phyloP scores from a whole-genome alignment of 2,888 invertebrate genomes.

The Galeopsomyia nigrocyanea region DNA sequence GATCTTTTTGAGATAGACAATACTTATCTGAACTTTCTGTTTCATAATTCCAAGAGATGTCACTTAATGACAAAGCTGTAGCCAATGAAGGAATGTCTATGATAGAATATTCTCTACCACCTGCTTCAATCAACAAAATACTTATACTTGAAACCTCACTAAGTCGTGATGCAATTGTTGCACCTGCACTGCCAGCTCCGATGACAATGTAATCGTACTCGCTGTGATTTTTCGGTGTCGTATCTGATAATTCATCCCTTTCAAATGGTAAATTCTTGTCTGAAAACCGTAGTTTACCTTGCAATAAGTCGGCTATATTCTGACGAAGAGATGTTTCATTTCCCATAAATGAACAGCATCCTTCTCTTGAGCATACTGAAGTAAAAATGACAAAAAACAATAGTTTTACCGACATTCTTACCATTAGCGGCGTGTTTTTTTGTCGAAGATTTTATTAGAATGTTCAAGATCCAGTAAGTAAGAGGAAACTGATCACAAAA shows the following conservation, averaged over 20 bases:
- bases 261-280: neutral
- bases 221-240: slow-evolving; percentile 67
- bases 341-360: neutral
- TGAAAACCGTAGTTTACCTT: neutral
- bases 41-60: slow-evolving; percentile 82
- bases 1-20: slow-evolving; percentile 70
- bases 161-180: slow-evolving; percentile 78
- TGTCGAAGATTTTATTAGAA: no score
- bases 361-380: no score
- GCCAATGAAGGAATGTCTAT: no score
- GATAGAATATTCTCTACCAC: slow-evolving; percentile 70
- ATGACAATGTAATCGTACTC: slow-evolving; percentile 80
- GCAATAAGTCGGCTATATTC: neutral
- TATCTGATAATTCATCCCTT: slow-evolving; percentile 70
- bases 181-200: no score
- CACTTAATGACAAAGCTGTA: no score
- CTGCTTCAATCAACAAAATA: slow-evolving; percentile 81
- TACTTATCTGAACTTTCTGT: slow-evolving; percentile 81
- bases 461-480: no score
- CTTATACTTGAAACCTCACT: slow-evolving; percentile 79
- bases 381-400: no score
- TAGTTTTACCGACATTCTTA: no score
- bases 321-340: neutral
- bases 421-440: no score
- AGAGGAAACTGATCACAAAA: no score